These are phyloP conservation scores for Ectemnius cavifrons DNA, from an alignment of 2,888 invertebrate species.

Conservation along the genomic window DNA sequence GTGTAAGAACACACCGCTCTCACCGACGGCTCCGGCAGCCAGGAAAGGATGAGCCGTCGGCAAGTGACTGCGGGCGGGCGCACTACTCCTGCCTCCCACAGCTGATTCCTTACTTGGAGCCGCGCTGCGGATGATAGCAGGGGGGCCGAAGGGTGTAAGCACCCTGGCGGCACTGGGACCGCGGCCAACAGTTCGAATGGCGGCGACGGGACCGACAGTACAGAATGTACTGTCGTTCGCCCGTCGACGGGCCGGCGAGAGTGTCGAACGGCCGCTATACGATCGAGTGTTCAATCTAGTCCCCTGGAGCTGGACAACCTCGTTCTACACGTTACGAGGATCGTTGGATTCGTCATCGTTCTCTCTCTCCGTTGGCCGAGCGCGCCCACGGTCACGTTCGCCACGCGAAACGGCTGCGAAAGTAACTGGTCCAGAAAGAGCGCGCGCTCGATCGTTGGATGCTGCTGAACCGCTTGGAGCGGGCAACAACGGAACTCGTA, in stretches of 20 bases:
- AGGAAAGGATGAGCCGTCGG: slow-evolving; percentile 36
- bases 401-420: slow-evolving; percentile 24
- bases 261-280: background rate
- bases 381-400: slow-evolving; percentile 8
- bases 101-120: background rate
- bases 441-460: background rate
- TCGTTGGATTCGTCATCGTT: slow-evolving; percentile 25
- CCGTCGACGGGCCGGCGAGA: slow-evolving; percentile 34
- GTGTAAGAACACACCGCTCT: no score
- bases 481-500: background rate
- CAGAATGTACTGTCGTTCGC: slow-evolving; percentile 28
- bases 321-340: background rate
- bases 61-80: slow-evolving; percentile 15
- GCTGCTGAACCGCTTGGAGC: background rate
- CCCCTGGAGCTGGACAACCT: slow-evolving; percentile 45
- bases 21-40: slow-evolving; percentile 29
- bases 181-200: slow-evolving; percentile 36
- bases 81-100: background rate
- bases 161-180: slow-evolving; percentile 9
- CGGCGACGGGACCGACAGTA: slow-evolving; percentile 54
- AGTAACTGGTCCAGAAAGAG: slow-evolving; percentile 8
- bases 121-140: background rate
- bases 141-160: slow-evolving; percentile 9
- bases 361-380: slow-evolving; percentile 16
- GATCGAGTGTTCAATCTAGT: slow-evolving; percentile 76